Evolutionary conservation across 2,797 vertebrate genomes (phyloP).

Genomic region (Spinus pinus): DNA sequence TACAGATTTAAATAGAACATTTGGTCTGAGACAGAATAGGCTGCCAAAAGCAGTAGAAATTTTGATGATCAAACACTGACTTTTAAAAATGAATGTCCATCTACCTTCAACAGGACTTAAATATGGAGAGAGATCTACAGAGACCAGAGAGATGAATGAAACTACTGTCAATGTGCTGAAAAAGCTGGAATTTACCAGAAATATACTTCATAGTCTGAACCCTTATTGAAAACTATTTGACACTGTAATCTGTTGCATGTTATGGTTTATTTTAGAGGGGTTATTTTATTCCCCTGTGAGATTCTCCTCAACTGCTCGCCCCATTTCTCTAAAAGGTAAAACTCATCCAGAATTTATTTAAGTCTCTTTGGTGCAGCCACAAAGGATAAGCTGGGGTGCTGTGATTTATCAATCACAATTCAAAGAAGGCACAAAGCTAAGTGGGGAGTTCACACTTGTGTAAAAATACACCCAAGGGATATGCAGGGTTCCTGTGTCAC

Average conservation of each 20-base stretch:
- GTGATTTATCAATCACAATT: background rate
- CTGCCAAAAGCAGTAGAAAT: background rate
- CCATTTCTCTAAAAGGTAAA: background rate
- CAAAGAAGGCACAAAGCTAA: background rate
- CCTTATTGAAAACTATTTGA: background rate
- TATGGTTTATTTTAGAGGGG: background rate
- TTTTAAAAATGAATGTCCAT: background rate
- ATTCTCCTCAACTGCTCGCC: background rate
- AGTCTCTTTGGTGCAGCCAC: background rate
- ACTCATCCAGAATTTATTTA: background rate
- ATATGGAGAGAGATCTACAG: background rate
- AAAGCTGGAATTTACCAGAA: background rate
- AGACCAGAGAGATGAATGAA: background rate
- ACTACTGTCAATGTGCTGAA: background rate
- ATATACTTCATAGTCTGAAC: background rate
- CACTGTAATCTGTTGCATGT: background rate
- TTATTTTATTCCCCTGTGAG: background rate
- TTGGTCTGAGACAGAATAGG: background rate
- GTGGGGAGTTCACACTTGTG: background rate
- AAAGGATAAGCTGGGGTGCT: background rate
- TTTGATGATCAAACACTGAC: background rate
- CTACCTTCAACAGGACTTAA: background rate
- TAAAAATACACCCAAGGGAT: background rate
- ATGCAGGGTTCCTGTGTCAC: background rate
- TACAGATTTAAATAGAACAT: background rate